Evolutionary conservation across 2,888 invertebrate genomes (phyloP), one percentile per base, ranked within the genome.

Genomic region (Pandemis corylana): DNA sequence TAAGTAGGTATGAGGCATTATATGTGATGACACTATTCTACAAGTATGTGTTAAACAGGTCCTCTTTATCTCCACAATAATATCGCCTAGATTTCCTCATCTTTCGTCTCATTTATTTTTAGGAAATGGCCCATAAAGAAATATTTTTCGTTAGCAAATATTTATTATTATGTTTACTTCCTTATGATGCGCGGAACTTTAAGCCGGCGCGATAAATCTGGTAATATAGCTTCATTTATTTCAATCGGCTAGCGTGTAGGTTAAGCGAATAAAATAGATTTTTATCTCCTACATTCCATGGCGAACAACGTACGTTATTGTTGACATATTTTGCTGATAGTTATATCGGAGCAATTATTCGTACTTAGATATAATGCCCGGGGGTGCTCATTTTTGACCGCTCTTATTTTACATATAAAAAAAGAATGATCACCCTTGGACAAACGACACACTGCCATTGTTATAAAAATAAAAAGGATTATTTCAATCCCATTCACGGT

Each of bases 331-430:
- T 79, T 83, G 84, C 81, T 79, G 79, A 80, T 83, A 84, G 80
- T 81, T 78, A 82, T 88, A 88, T 85, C 79, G 87, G 89, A 91
- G 89, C 91, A 93, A 92, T 92, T 92, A 91, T 88, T 92, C 86
- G 91, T 93, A 92, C 89, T 92, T 91, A 91, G 87, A 81, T 79
- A 20, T 71, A 71, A 49, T 13, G 28, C 85, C 85, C 86, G 83
- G 80, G 77, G 90, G 87, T 89, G 89, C 83, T 83, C 86, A 90
- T 89, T 88, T 87, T 86, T 83, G 70, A 69, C 76, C 56, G 74
- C 56, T 71, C 59, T 71, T 75, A 76, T 68, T 59, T 66, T 68
- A 42, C 51, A 42, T 56, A 20, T 51, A 53, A 72, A 61, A 42
- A 71, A 70, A 56, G 9, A 86, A 88, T 89, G 87, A 80, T 84